Evolutionary conservation across 2,888 invertebrate species (phyloP), one percentile per base, ranked within the genome.

Genomic region (Noctua pronuba): DNA sequence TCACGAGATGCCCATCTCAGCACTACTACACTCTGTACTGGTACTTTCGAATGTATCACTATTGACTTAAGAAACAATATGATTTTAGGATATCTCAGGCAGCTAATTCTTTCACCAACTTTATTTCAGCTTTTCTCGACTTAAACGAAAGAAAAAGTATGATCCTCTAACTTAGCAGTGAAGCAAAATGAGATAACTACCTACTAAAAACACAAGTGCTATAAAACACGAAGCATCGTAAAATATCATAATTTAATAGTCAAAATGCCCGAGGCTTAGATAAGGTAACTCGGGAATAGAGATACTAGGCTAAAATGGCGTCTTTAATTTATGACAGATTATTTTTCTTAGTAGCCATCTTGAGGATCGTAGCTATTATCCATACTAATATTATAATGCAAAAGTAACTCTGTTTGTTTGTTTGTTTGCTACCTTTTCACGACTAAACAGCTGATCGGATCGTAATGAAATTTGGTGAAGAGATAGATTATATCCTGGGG

Each of bases 251-350:
- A 77, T 79, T 80, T 80, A 64, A 60, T 80, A 76, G 79, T 79
- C 82, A 79, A 77, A 84, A 81, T 73, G 89, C 92, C 87, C 77
- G 80, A 35, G 89, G 91, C 88, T 82, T 72, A 71, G 76, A 71
- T 81, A 80, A 88, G 86, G 88, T 87, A 87, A 86, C 74, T 73
- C 73, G 49, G 38, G 38, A 79, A 72, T 84, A 58, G 60, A 62
- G 70, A 79, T 78, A 65, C 79, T 70, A 78, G 41, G 18, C 49
- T 83, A 70, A 77, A 80, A 70, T 49, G 58, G 64, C 70, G 35
- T 31, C 35, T 38, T 69, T 65, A 78, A 83, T 83, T 80, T 80
- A 80, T 78, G 65, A 58, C 70, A 69, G 41, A 78, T 83, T 78
- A 80, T 78, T 78, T 83, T 78, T 83, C 79, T 78, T 65, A 55